phyloP scores from a whole-genome alignment of 2,113 vertebrate species.

The Recurvirostra avosetta region DNA sequence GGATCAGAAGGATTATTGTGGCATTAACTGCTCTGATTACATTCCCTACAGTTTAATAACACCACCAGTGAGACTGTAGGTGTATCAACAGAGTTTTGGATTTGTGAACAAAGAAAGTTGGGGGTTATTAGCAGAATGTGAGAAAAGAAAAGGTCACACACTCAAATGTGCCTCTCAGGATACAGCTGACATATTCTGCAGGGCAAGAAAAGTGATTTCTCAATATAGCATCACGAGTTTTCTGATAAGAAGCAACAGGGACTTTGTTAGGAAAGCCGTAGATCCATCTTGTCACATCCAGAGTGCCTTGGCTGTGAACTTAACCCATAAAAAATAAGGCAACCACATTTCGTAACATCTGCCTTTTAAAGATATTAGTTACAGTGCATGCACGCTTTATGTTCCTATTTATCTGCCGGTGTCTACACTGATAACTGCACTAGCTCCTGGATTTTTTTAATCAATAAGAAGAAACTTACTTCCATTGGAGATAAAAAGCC shows the following conservation, averaged over 20 bases:
- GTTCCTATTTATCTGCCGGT: background rate
- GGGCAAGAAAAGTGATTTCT: conserved; percentile 27
- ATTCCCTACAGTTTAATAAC: conserved; percentile 70
- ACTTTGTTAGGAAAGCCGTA: background rate
- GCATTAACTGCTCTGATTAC: conserved; percentile 73
- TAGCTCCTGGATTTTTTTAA: background rate
- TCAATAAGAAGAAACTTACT: background rate
- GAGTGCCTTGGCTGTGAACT: background rate
- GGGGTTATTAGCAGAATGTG: conserved; percentile 34
- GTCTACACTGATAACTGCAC: background rate
- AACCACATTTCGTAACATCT: background rate
- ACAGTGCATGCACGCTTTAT: background rate
- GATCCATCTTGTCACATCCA: background rate
- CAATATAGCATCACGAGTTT: background rate
- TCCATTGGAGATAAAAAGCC: background rate
- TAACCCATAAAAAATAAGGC: background rate
- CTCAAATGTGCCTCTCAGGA: conserved; percentile 1
- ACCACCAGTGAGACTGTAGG: conserved; percentile 39
- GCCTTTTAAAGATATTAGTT: background rate
- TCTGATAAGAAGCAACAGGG: background rate
- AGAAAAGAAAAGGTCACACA: conserved; percentile 37
- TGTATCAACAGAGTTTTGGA: conserved; percentile 28
- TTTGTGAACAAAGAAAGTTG: conserved; percentile 24
- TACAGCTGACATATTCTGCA: background rate
- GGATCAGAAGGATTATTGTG: conserved; percentile 70